These are phyloP conservation scores for Rhynchopsitta pachyrhyncha DNA, from an alignment of 2,113 vertebrate genomes.

Conservation along the genomic window DNA sequence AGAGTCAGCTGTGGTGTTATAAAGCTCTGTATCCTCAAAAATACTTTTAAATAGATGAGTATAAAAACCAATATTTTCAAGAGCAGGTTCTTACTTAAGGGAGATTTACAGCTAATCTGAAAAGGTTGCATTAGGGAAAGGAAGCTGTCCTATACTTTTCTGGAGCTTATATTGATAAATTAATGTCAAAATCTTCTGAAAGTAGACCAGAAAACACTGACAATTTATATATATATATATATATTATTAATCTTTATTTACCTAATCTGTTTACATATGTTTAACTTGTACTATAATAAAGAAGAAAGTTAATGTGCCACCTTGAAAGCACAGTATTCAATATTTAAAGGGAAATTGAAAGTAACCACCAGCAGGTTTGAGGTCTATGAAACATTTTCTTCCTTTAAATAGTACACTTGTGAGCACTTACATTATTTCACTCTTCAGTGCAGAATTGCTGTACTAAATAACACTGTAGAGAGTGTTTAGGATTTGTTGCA, in stretches of 20 bases:
- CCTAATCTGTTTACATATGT: not conserved
- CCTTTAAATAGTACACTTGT: not conserved
- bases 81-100: accelerated
- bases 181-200: not conserved
- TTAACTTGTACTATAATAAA: not conserved
- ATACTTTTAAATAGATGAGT: not conserved
- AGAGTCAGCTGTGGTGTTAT: not conserved
- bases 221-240: not conserved
- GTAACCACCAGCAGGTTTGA: not conserved
- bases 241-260: not conserved
- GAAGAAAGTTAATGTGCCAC: not conserved
- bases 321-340: not conserved
- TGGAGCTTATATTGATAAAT: not conserved
- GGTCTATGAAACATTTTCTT: not conserved
- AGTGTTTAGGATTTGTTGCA: not conserved
- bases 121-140: not conserved
- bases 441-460: not conserved
- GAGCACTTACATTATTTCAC: not conserved
- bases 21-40: not conserved
- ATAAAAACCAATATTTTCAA: not conserved
- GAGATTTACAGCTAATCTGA: not conserved
- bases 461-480: not conserved
- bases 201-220: not conserved
- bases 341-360: not conserved
- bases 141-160: not conserved